Base-by-base conservation (phyloP, 2,888 invertebrate species). In the Cynaeus angustus region DNA sequence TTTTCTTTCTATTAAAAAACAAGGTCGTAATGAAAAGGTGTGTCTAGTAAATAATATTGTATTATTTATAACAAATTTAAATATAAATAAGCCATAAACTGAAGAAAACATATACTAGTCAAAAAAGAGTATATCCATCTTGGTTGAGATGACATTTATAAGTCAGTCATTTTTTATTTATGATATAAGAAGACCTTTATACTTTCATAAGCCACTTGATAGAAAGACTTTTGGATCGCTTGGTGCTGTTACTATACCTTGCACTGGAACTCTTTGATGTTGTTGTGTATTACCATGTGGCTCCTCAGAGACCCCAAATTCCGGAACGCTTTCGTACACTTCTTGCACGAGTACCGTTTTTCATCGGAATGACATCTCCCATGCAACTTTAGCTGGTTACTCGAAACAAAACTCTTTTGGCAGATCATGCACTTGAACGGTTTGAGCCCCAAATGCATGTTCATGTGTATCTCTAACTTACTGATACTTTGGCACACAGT, bases 371-470 rank as follows among this genome's bases (percentile, higher is more conserved):
- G 81, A 56, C 78, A 77, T 67, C 78, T 73, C 66, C 74, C 77
- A 62, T 81, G 81, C 21, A 80, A 70, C 65, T 78, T 80, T 14
- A 81, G 67, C 50, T 80, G 78, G 64, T 80, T 73, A 46, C 76
- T 74, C 1, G 79, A 79, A 6, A 75, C 68, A 66, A 81, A 81
- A 21, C 72, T 70, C 65, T 80, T 81, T 7, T 70, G 75, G 65
- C 81, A 81, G 53, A 77, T 71, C n/a, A 73, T 72, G 66, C 81
- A 81, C 53, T 77, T 77, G 50, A 74, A 80, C 1, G 80, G 80
- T 71, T 78, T 81, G 7, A 78, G 43, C 2, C 80, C 80, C 50
- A 79, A 73, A 67, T 81, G 81, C 41, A 73, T 70, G 58, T 80
- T 79, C 65, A 79, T 72, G 66, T 81, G 81, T 30, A 78, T 78